Percentiles rank a stretch among this genome's conserved stretches.
phyloP scores from a whole-genome alignment of 2,888 invertebrate genomes.

The Sylvicola cinctus region DNA sequence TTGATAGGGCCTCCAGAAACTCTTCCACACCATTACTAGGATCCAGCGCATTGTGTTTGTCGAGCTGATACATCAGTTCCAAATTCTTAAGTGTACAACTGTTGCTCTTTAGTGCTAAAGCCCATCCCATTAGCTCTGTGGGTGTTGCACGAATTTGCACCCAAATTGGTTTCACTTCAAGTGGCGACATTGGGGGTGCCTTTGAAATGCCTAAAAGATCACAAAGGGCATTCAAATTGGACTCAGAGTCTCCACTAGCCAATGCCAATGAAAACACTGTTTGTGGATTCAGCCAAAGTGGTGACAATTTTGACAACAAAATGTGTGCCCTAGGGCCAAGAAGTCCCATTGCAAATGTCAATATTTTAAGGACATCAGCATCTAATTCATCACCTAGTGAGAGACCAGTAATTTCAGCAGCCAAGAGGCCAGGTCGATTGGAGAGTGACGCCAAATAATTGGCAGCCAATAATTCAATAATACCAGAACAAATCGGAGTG shows the following conservation, averaged over 20 bases:
- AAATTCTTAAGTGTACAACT: constrained; percentile 28
- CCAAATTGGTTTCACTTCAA: constrained; percentile 17
- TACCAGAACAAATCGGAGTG: constrained; percentile 28
- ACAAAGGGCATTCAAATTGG: constrained; percentile 30
- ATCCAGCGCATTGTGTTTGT: constrained; percentile 20
- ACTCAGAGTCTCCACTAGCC: constrained; percentile 30
- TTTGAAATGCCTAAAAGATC: constrained; percentile 27
- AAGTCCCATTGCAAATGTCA: constrained; percentile 29
- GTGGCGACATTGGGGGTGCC: constrained; percentile 23
- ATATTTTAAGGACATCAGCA: constrained; percentile 22
- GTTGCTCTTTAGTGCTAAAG: constrained; percentile 26
- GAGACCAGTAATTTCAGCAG: constrained; percentile 25
- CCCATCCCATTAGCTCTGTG: constrained; percentile 30
- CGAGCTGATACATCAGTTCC: constrained; percentile 29
- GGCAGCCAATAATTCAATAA: constrained; percentile 32
- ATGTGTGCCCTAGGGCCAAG: constrained; percentile 29
- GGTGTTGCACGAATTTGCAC: constrained; percentile 26
- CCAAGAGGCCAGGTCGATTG: constrained; percentile 28
- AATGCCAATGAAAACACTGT: constrained; percentile 30
- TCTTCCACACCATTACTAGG: constrained; percentile 23
- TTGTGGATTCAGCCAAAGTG: constrained; percentile 29
- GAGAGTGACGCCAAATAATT: constrained; percentile 32
- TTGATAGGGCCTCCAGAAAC: constrained; percentile 28
- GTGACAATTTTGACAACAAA: constrained; percentile 28
- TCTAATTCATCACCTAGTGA: constrained; percentile 23